Base-by-base conservation (phyloP, 2,113 vertebrate genomes). In the Egretta garzetta region DNA sequence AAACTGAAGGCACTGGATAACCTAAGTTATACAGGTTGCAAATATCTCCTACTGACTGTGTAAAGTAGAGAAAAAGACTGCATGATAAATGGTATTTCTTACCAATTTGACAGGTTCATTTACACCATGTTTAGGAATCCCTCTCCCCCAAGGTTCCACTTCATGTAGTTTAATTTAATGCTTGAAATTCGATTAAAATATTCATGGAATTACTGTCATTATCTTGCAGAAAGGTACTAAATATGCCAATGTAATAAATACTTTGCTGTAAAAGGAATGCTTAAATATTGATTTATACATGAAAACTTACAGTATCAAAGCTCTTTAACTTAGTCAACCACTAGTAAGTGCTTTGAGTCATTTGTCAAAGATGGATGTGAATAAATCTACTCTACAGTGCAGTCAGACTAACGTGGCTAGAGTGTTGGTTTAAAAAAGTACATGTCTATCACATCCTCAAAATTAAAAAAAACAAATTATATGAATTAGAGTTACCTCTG, bases 401-500 rank as follows among this genome's bases (percentile, higher is more conserved):
- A 62, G 47, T 12, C 22, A 58, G 52, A 6, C 45, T 43, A 45
- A 33, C 6, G 16, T 1, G n/a, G 33, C 10, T 41, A 20, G 15
- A 30, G 21, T 4, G 18, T 26, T n/a, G n/a, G 20, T 41, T 62
- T 73, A 70, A 83, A 64, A 64, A 21, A 8, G 5, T 27, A 16
- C 5, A 8, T 7, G 1, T 56, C 30, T 41, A 67, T 7, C 7
- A 37, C 18, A 37, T 4, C 24, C n/a, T 74, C 37, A 39, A 47
- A 53, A 35, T 45, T 10, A 20, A 71, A 27, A 33, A 56, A 33
- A 55, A 71, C 14, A 62, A 68, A 16, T 27, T 18, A 14, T 24
- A 64, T 4, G 4, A 47, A 77, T 33, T 14, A 10, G 7, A 72
- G 59, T 97, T 98, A 98, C 97, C 97, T 96, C 72, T 95, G 84